Base-by-base conservation (phyloP, 2,888 invertebrate genomes). In the Tetheella fluctuosa region DNA sequence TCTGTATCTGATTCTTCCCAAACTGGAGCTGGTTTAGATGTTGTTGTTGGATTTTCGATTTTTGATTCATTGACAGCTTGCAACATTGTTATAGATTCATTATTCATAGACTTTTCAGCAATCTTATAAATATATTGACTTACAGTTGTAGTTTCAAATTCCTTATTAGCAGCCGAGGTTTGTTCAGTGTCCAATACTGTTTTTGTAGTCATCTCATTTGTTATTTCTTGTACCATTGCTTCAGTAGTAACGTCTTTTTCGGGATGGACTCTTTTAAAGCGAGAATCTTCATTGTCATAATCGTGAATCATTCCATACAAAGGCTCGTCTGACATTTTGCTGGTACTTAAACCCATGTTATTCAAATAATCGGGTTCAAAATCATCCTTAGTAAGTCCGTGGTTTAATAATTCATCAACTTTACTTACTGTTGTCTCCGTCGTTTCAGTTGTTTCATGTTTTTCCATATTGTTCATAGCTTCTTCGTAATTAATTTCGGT, bases 341-440 rank as follows among this genome's bases (percentile, higher is more conserved):
- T 48, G 17, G 48, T 74, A 57, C 73, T 81, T 20, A 81, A 64
- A 54, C 78, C 82, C 77, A 88, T 82, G 61, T 83, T 86, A 69
- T 68, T 89, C 61, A 91, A 77, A 67, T 93, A 91, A 75, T 92
- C 91, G 0, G 91, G 89, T 67, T 90, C 91, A 66, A 88, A 88
- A 73, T 91, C 90, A 58, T 89, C 86, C 72, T 88, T 91, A 4
- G 71, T 69, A 37, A 73, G 60, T 3, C 81, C 85, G 28, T 68
- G 76, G 39, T 74, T 81, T 58, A 90, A 81, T 57, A 88, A 77
- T 64, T 86, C 85, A 30, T 89, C 88, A 59, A 83, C 64, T 80
- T 85, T 88, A 23, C 63, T 74, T n/a, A 72, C 54, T 25, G 73
- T 60, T 10, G 74, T 52, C 71, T 88, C 86, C 20, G 89, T 89